Conservation (phyloP, 2,888 invertebrate species). For the Apotomis betuletana region DNA sequence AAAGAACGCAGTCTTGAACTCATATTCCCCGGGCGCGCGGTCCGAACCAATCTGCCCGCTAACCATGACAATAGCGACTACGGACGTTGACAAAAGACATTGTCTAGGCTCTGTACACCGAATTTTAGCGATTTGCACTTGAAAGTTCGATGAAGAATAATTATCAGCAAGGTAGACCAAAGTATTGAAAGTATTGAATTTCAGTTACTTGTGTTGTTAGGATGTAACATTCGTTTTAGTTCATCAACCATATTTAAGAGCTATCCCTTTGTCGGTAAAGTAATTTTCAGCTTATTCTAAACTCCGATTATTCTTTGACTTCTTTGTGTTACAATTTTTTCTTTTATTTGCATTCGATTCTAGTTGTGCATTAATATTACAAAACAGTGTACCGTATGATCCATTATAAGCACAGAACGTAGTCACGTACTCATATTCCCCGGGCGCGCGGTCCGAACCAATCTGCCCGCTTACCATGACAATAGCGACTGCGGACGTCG, state of each 20-base stretch:
- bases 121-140: constrained; percentile 6
- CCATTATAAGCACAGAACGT: neutral
- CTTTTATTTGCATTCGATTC: no score
- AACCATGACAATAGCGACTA: constrained; percentile 23
- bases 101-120: constrained; percentile 9
- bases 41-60: constrained; percentile 12
- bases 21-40: neutral
- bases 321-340: no score
- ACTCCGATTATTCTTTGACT: no score
- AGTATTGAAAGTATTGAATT: no score
- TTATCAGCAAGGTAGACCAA: no score
- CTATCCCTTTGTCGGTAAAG: no score
- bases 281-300: no score
- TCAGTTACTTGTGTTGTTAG: no score
- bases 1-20: neutral
- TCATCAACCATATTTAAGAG: no score
- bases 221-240: no score
- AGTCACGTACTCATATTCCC: neutral
- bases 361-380: no score
- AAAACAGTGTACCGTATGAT: no score
- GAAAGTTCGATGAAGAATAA: neutral
- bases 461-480: constrained; percentile 19
- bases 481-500: constrained; percentile 19
- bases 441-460: neutral
- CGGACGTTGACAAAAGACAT: constrained; percentile 22